Conservation (phyloP, 2,797 vertebrate species). For the Arremon brunneinucha region DNA sequence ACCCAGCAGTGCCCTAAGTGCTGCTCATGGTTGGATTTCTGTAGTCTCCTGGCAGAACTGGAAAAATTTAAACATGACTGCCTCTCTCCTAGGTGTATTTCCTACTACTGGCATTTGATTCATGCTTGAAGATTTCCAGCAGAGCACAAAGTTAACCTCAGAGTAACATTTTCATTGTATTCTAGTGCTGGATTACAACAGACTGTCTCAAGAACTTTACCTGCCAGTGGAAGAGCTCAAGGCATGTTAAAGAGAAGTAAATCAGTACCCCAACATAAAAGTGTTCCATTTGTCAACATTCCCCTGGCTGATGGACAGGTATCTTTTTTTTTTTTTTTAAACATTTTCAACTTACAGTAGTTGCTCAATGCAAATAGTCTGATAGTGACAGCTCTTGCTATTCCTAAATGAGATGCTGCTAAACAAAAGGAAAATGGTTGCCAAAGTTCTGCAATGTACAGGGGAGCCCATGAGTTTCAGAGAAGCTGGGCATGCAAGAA, state of each 20-base stretch:
- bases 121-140: background rate
- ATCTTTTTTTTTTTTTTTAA: background rate
- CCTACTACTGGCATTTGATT: background rate
- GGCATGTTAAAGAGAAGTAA: slow-evolving; percentile 45
- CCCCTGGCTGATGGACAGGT: slow-evolving; percentile 83
- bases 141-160: background rate
- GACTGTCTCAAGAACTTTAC: background rate
- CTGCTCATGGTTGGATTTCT: background rate
- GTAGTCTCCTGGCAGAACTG: background rate
- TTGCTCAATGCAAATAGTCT: background rate
- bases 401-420: background rate
- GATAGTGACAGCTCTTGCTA: background rate
- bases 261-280: slow-evolving; percentile 23
- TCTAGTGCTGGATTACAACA: background rate
- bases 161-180: background rate
- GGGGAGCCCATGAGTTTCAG: background rate
- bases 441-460: background rate
- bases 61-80: background rate
- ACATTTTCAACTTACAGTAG: background rate
- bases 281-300: slow-evolving; percentile 74
- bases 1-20: background rate
- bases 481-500: background rate
- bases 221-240: background rate
- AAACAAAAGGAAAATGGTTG: background rate
- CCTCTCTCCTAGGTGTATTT: background rate